Evolutionary conservation across 2,888 invertebrate genomes (phyloP), one percentile per base, ranked within the genome.

Genomic region (Girardia tigrina): DNA sequence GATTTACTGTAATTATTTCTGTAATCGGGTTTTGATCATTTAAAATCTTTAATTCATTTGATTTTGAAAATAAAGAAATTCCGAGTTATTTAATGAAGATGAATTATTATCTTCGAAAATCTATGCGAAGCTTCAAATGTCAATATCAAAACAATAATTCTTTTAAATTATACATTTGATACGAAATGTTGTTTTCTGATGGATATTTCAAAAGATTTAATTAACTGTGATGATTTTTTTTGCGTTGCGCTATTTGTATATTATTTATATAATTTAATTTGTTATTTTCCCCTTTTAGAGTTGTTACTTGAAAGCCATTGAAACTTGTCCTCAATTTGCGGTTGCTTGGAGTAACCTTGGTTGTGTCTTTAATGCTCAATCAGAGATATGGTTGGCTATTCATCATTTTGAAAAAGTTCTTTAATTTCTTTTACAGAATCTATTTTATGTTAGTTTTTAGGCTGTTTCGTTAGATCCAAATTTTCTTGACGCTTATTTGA

Each of bases 301-400:
- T 78, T 98, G 98, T 87, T 99, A 98, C 87, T 88, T 99, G 87
- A 98, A 97, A 88, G 95, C 98, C 78, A 98, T 98, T 85, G 98
- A 98, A 88, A 98, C 97, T 71, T 89, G 97, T 85, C 97, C 97
- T 71, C 94, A 94, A 86, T 98, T 99, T 87, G 97, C 98, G 74
- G 98, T 99, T 72, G 98, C 98, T 78, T 99, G 98, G 98, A 95
- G 95, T 86, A 98, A 98, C 86, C 88, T 98, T 81, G 98, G 98
- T 80, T 99, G 98, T 86, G 97, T 98, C 77, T 98, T 98, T 87
- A 99, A 98, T 86, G 94, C 95, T 28, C 94, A 98, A 85, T 94
- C 94, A 79, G 97, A 99, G 86, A 94, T 98, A 81, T 98, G 98
- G 98, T 87, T 98, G 82, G 98, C 98, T 42, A 98, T 98, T 80